Percentiles rank a stretch among this genome's conserved stretches.
Evolutionary conservation across 2,888 invertebrate species (phyloP).

Genomic region (Nymphalis c-album): DNA sequence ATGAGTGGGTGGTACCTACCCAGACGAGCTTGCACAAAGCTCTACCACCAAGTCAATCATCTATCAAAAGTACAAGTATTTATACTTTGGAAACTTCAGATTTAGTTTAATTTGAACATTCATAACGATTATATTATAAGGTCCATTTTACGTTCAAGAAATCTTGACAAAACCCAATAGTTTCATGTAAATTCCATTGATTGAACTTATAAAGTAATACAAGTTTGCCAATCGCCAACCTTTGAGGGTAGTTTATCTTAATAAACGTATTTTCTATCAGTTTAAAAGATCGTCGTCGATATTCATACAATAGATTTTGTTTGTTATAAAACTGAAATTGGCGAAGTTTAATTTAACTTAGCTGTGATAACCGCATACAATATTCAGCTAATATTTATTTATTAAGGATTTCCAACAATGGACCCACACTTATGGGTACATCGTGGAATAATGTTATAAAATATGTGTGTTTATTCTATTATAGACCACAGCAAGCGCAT

Average conservation of each 20-base stretch:
- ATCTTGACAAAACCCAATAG: background rate
- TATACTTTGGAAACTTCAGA: no score
- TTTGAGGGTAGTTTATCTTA: conserved; percentile 6
- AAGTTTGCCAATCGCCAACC: background rate
- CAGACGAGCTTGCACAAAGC: no score
- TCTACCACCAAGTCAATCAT: no score
- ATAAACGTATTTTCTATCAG: background rate
- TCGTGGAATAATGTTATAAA: no score
- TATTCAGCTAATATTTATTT: no score
- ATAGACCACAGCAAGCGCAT: no score
- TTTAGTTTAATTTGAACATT: no score
- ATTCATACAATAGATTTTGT: background rate
- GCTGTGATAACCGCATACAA: background rate
- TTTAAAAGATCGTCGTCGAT: background rate
- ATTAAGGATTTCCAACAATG: no score
- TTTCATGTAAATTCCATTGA: background rate
- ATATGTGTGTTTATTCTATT: no score
- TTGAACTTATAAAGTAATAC: conserved; percentile 3
- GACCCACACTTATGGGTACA: no score
- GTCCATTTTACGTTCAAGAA: background rate
- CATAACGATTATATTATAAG: background rate
- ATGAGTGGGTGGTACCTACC: no score
- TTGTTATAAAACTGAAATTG: background rate
- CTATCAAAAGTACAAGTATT: no score
- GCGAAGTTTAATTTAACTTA: conserved; percentile 1